Base-by-base conservation (phyloP, 1,140 invertebrate species). In the Cecropterus lyciades region DNA sequence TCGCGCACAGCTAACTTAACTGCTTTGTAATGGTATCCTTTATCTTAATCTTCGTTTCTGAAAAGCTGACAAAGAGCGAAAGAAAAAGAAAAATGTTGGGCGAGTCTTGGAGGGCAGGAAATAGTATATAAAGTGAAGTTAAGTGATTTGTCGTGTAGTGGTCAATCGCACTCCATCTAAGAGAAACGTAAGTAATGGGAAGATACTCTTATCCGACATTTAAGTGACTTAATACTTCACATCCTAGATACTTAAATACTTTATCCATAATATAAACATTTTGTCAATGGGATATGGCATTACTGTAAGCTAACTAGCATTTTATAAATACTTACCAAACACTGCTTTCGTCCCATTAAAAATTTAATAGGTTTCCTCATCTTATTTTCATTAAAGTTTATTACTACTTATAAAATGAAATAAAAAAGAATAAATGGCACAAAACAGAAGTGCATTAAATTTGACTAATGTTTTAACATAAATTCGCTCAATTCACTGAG, bases 91-190 rank as follows among this genome's bases (percentile, higher is more conserved):
- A 65, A 65, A 69, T 65, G 40, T 69, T 59, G 33, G 30, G 55
- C 33, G 49, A 56, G 43, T 42, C 48, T 63, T 63, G 33, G 13
- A 48, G 33, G 37, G 60, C 11, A 49, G 59, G 30, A 11, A 51
- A n/a, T 51, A 49, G 45, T 17, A 59, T 62, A 70, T 59, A 60
- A 69, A 74, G 62, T 42, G 67, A 67, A 67, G 59, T 71, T 79
- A 90, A 90, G 87, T 84, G 87, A 88, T 85, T 86, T 90, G 82
- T 83, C 78, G 79, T 86, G 87, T 90, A 69, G 77, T 71, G 78
- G 82, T 80, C 81, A 84, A 82, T 80, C 72, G 75, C 74, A 75
- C 75, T 79, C 72, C 55, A 42, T 63, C 70, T 75, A n/a, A 69
- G 68, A 33, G 30, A 33, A 33, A 33, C 30, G 20, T 33, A 33